Evolutionary conservation across 2,888 invertebrate genomes (phyloP), one percentile per base, ranked within the genome.

Genomic region (Orthonychiurus folsomi): DNA sequence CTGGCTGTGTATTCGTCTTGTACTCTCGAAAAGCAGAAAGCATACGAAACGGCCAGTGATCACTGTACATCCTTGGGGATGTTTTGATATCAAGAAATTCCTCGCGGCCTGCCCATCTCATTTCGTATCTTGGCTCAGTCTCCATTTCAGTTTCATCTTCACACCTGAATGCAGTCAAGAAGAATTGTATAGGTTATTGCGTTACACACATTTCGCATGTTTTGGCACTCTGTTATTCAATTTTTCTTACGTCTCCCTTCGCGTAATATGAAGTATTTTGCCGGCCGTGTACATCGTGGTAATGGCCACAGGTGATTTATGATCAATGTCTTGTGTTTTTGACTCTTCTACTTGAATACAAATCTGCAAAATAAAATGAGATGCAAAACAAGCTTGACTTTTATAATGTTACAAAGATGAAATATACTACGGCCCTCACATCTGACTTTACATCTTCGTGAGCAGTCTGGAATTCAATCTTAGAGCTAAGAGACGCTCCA

Each of bases 41-140:
- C 21, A 91, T 84, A 75, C 85, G 86, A 75, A 89, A 86, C 0
- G 93, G 92, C 56, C 92, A 79, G 76, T 93, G 93, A 77, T 93
- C 92, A 1, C 88, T 80, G 2, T 92, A 76, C 88, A 92, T 92
- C 57, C 87, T 81, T 3, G 89, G 89, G 84, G 89, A 89, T 60
- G 93, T 87, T 72, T 86, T 82, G 60, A 93, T 79, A 75, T 89
- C 87, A 80, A 84, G 84, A 77, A 90, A 90, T 75, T 88, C 87
- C 75, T 89, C 88, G 0, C 88, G 81, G 61, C 83, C 81, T 2
- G 87, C 86, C 90, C 90, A 91, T 53, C 87, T 81, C 83, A 88
- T 87, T 75, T 86, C 86, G 75, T 81, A 88, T 1, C 68, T 64
- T 18, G 68, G 63, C 27, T 67, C 67, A 27, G 67, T 69, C n/a